Evolutionary conservation across 2,888 invertebrate species (phyloP).

Genomic region (Steinernema hermaphroditum): DNA sequence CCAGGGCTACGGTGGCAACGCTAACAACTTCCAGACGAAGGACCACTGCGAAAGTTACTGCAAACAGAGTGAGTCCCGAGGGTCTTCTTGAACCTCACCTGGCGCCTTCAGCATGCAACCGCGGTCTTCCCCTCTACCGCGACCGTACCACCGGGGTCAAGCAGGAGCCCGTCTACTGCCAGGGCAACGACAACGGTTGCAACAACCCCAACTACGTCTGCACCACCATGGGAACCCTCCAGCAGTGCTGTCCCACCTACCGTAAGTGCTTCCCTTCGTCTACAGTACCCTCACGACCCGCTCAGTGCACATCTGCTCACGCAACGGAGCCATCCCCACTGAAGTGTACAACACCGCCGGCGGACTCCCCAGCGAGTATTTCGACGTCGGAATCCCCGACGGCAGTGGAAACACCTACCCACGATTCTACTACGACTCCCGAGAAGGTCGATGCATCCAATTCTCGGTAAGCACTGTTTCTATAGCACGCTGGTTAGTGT

Average conservation of each 20-base stretch:
- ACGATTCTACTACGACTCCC: slow-evolving; percentile 63
- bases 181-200: slow-evolving; percentile 65
- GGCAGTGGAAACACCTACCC: slow-evolving; percentile 62
- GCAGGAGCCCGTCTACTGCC: slow-evolving; percentile 66
- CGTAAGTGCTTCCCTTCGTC: slow-evolving; percentile 40
- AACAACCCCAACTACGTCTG: slow-evolving; percentile 66
- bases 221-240: slow-evolving; percentile 65
- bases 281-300: not conserved
- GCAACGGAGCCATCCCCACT: slow-evolving; percentile 64
- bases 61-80: slow-evolving; percentile 63
- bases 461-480: slow-evolving; percentile 50
- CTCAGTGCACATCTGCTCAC: slow-evolving; percentile 62
- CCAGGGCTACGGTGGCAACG: slow-evolving; percentile 63
- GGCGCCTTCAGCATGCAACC: slow-evolving; percentile 59
- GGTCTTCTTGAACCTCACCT: not conserved
- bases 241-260: slow-evolving; percentile 65
- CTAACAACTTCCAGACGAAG: slow-evolving; percentile 64
- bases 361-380: slow-evolving; percentile 63
- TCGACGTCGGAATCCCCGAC: slow-evolving; percentile 65
- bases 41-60: slow-evolving; percentile 67
- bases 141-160: slow-evolving; percentile 65
- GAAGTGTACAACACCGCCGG: slow-evolving; percentile 66
- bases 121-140: slow-evolving; percentile 65
- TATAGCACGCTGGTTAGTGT: no score
- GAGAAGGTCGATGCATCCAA: slow-evolving; percentile 64